These are phyloP conservation scores for Meandrusa payeni DNA, from an alignment of 2,888 invertebrate genomes.

Conservation along the genomic window DNA sequence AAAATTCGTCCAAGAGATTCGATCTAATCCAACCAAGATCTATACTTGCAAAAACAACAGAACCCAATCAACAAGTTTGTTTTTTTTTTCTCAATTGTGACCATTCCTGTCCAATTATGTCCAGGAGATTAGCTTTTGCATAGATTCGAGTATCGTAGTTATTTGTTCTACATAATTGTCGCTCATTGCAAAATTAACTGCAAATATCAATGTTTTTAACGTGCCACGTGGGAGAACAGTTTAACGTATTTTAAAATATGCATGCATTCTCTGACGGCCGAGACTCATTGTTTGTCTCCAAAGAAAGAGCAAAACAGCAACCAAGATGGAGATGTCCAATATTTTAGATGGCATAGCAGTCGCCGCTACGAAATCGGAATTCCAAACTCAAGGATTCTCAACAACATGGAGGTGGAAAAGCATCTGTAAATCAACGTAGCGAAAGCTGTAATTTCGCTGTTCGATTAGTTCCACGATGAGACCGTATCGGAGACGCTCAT, in stretches of 20 bases:
- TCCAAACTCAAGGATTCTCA: constrained; percentile 65
- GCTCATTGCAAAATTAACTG: no score
- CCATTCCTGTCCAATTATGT: no score
- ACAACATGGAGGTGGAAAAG: constrained; percentile 37
- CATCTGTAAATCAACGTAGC: constrained; percentile 45
- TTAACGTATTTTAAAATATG: constrained; percentile 69
- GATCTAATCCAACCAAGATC: constrained; percentile 27
- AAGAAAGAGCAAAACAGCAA: constrained; percentile 74
- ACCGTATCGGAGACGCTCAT: constrained; percentile 59
- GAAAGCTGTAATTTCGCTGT: constrained; percentile 54
- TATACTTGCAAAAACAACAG: constrained; percentile 1
- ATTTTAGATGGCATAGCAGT: constrained; percentile 81
- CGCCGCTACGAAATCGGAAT: constrained; percentile 75
- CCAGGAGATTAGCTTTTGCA: no score
- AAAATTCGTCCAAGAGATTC: constrained; percentile 32
- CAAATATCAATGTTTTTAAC: no score
- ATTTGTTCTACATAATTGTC: no score
- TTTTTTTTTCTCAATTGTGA: background rate
- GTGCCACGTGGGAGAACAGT: constrained; percentile 54
- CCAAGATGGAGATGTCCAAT: constrained; percentile 80
- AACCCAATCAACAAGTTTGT: background rate
- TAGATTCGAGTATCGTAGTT: no score
- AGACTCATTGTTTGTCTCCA: constrained; percentile 74
- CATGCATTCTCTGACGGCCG: constrained; percentile 75
- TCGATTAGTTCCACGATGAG: constrained; percentile 42